Evolutionary conservation across 2,113 vertebrate genomes (phyloP).

Genomic region (Axis porcinus): DNA sequence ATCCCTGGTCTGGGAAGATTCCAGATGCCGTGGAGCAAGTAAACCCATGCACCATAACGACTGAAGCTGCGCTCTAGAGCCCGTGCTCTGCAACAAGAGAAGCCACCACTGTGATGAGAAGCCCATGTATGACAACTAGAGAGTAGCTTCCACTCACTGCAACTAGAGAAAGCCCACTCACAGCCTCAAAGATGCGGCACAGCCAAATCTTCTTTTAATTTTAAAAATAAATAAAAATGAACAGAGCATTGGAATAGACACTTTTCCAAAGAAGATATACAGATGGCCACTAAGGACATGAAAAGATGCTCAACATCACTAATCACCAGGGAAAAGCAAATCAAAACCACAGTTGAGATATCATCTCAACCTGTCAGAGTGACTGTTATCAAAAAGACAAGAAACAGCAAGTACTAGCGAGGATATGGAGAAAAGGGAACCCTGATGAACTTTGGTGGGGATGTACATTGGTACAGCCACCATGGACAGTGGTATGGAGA

Average conservation of each 20-base stretch:
- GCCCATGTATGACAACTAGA: rapidly evolving
- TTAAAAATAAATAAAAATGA: neutral
- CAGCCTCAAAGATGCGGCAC: neutral
- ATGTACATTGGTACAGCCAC: neutral
- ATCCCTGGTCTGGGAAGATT: neutral
- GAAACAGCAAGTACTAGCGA: neutral
- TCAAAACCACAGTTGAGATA: neutral
- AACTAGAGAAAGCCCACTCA: neutral
- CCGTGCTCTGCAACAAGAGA: neutral
- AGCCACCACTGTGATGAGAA: rapidly evolving
- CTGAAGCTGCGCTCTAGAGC: neutral
- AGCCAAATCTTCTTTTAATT: neutral
- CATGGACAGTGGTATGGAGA: neutral
- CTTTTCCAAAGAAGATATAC: neutral
- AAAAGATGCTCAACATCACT: neutral
- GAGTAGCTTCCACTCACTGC: neutral
- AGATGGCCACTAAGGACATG: neutral
- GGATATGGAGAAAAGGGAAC: neutral
- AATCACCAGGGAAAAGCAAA: neutral
- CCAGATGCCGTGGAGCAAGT: neutral
- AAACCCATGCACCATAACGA: neutral
- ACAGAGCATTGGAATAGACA: neutral
- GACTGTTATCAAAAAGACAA: neutral
- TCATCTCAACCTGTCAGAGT: neutral
- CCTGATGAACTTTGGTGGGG: neutral